Conservation (phyloP, 2,797 vertebrate species). For the Discoglossus pictus region DNA sequence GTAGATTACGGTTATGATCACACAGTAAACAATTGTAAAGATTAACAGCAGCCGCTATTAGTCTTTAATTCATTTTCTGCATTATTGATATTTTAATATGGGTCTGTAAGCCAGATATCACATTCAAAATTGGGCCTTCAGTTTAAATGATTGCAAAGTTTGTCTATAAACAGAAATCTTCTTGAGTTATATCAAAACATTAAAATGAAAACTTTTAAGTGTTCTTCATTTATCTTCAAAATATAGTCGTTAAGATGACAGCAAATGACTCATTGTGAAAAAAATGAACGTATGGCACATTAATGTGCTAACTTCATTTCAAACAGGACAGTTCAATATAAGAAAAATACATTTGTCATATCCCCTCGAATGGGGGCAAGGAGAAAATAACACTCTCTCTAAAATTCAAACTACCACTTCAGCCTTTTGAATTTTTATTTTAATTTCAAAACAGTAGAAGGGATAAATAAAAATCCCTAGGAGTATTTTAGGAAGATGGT, state of each 20-base stretch:
- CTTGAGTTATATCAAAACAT: conserved; percentile 36
- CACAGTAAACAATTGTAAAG: conserved; percentile 46
- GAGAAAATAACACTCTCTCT: conserved; percentile 40
- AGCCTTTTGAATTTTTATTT: conserved; percentile 69
- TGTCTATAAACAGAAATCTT: conserved; percentile 16
- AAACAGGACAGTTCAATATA: conserved; percentile 14
- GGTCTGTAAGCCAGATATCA: conserved; percentile 27
- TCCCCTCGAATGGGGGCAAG: conserved; percentile 15
- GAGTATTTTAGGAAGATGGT: conserved; percentile 76
- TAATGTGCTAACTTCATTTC: conserved; percentile 37
- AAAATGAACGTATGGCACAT: conserved; percentile 29
- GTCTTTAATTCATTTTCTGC: conserved; percentile 38
- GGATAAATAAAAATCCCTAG: conserved; percentile 65
- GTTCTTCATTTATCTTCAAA: conserved; percentile 47
- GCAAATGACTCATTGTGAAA: conserved; percentile 20
- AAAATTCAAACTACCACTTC: conserved; percentile 54
- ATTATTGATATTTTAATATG: conserved; percentile 46
- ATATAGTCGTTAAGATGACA: conserved; percentile 38
- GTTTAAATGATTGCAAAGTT: conserved; percentile 39
- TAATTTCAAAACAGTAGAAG: conserved; percentile 68
- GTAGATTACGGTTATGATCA: conserved; percentile 42
- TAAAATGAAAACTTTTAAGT: conserved; percentile 47
- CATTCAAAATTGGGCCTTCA: conserved; percentile 25
- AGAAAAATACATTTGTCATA: neutral
- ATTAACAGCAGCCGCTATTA: conserved; percentile 41